Percentiles rank a stretch among this genome's conserved stretches.
Evolutionary conservation across 2,113 vertebrate species (phyloP).

Genomic region (Sprattus sprattus): DNA sequence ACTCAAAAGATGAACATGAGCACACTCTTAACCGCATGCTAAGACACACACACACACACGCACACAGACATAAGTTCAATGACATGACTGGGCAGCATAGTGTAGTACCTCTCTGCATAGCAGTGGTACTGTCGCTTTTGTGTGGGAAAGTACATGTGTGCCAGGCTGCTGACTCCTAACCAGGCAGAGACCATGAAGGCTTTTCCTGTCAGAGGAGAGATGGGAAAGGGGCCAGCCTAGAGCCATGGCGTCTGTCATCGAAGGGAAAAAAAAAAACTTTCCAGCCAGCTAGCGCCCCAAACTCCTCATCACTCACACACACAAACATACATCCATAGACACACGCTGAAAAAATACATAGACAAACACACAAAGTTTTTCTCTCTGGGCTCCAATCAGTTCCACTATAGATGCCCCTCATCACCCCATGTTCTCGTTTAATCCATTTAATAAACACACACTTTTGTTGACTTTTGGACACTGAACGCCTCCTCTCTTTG

Average conservation of each 20-base stretch:
- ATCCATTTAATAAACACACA: neutral
- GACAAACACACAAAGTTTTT: neutral
- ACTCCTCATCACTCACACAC: neutral
- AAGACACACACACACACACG: neutral
- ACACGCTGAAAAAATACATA: neutral
- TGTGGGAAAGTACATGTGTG: no score
- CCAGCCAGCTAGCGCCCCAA: no score
- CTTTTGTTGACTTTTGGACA: neutral
- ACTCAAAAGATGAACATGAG: no score
- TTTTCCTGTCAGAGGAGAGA: neutral
- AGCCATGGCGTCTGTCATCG: no score
- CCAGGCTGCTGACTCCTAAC: no score
- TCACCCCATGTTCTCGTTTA: neutral
- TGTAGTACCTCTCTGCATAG: no score
- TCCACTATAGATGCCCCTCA: neutral
- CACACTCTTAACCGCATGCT: no score
- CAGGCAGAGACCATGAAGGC: no score
- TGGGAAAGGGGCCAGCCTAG: neutral
- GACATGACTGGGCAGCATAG: no score
- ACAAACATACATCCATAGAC: neutral
- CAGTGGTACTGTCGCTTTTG: no score
- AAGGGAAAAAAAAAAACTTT: no score
- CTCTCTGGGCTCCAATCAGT: neutral
- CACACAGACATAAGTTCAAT: neutral
- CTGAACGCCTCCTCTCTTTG: neutral